These are phyloP conservation scores for Nasonia longicornis DNA, from an alignment of 1,140 invertebrate genomes.

Conservation along the genomic window DNA sequence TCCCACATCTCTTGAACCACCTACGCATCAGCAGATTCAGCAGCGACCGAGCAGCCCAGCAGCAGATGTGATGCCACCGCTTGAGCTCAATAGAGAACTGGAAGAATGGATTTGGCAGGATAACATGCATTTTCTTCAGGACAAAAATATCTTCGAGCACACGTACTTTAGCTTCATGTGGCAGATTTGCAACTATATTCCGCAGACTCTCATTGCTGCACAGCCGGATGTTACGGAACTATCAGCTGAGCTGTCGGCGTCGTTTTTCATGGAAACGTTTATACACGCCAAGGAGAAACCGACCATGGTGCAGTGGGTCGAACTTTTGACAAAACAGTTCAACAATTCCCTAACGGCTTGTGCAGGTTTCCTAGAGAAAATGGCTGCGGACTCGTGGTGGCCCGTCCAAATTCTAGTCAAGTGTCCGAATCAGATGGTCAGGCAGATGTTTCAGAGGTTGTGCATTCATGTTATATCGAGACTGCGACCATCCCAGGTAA, in stretches of 20 bases:
- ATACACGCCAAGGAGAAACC: constrained; percentile 98
- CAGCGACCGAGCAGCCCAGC: not conserved
- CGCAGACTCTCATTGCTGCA: constrained; percentile 85
- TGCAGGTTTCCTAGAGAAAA: constrained; percentile 92
- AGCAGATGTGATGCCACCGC: constrained; percentile 56
- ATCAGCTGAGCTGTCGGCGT: constrained; percentile 89
- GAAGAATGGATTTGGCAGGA: constrained; percentile 96
- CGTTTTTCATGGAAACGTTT: constrained; percentile 95
- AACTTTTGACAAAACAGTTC: constrained; percentile 93
- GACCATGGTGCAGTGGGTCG: constrained; percentile 96
- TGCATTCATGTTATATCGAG: constrained; percentile 95
- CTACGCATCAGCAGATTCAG: constrained; percentile 33
- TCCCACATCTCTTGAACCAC: constrained; percentile 51
- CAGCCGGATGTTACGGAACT: constrained; percentile 85
- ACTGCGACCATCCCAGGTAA: constrained; percentile 71
- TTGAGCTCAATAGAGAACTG: constrained; percentile 81
- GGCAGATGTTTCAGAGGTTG: constrained; percentile 93
- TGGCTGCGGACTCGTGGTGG: constrained; percentile 95
- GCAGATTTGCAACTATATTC: constrained; percentile 94
- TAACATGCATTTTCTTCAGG: constrained; percentile 93
- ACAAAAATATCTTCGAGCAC: constrained; percentile 96
- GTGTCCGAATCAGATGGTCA: constrained; percentile 95
- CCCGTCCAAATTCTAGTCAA: constrained; percentile 94
- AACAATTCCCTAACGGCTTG: constrained; percentile 91
- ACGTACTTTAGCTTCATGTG: constrained; percentile 96